phyloP scores from a whole-genome alignment of 1,140 invertebrate species.

The Orius laevigatus region DNA sequence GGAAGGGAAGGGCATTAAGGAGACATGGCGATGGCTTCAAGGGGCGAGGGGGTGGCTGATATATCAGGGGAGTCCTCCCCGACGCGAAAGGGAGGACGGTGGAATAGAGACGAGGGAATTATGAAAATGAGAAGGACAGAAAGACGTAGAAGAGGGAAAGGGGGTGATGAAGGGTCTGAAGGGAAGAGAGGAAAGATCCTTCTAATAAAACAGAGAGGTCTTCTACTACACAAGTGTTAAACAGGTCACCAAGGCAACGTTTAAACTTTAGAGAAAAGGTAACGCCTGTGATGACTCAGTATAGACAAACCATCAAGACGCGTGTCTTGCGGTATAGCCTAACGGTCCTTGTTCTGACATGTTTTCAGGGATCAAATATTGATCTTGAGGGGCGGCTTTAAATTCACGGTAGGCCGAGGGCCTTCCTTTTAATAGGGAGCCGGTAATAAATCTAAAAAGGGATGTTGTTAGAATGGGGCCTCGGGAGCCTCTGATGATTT shows the following conservation, averaged over 20 bases:
- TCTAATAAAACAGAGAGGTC: too few relatives aligned
- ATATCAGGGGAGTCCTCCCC: neutral
- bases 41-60: neutral
- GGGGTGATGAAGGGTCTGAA: too few relatives aligned
- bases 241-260: too few relatives aligned
- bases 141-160: too few relatives aligned
- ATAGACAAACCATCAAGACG: too few relatives aligned
- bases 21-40: too few relatives aligned
- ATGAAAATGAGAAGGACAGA: conserved; percentile 7
- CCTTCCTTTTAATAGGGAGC: conserved; percentile 11
- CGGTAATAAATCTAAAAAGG: conserved; percentile 10
- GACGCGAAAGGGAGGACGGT: neutral
- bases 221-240: too few relatives aligned
- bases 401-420: conserved; percentile 7
- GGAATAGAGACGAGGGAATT: conserved; percentile 10
- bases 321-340: too few relatives aligned
- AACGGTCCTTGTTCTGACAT: too few relatives aligned
- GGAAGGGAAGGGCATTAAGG: conserved; percentile 4
- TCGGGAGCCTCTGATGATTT: neutral
- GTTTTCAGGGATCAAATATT: conserved; percentile 6
- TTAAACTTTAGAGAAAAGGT: too few relatives aligned
- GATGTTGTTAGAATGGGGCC: conserved; percentile 11
- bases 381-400: conserved; percentile 9
- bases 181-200: too few relatives aligned
- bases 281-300: too few relatives aligned